These are phyloP conservation scores for Anarrhichthys ocellatus DNA, from an alignment of 2,113 vertebrate species.

Conservation along the genomic window DNA sequence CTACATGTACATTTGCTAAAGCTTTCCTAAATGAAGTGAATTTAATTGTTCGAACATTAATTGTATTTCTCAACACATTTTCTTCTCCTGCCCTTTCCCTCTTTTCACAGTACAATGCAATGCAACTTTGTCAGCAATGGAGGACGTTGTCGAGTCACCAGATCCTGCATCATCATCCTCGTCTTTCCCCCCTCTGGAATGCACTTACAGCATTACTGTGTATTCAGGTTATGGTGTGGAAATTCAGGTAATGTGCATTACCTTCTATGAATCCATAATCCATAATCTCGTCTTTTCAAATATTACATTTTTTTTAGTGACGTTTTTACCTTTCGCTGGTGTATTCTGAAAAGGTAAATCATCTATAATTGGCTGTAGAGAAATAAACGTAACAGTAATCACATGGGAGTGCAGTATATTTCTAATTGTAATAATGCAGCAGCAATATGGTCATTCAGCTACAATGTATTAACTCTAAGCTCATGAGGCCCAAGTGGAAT, in stretches of 20 bases:
- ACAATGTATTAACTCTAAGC: neutral
- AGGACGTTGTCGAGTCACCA: slow-evolving; percentile 91
- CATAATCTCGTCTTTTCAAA: neutral
- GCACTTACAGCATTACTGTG: slow-evolving; percentile 91
- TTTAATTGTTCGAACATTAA: neutral
- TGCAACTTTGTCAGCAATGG: slow-evolving; percentile 87
- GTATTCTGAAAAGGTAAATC: neutral
- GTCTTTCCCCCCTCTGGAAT: slow-evolving; percentile 86
- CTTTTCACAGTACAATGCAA: slow-evolving; percentile 87
- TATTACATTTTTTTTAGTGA: neutral
- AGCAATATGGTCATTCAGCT: neutral
- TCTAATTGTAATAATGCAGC: neutral
- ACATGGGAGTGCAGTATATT: neutral
- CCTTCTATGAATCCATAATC: neutral
- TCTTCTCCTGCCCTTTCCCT: slow-evolving; percentile 36
- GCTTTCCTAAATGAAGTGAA: neutral
- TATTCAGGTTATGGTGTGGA: slow-evolving; percentile 92
- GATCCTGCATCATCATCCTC: slow-evolving; percentile 80
- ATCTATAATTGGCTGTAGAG: neutral
- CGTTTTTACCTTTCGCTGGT: neutral
- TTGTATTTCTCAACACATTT: neutral
- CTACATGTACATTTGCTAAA: neutral
- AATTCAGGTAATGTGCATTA: slow-evolving; percentile 85
- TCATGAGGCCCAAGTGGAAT: slow-evolving; percentile 4
- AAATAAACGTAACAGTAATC: neutral